Evolutionary conservation across 2,113 vertebrate genomes (phyloP).

Genomic region (Gnathonemus echidnorhynchus): DNA sequence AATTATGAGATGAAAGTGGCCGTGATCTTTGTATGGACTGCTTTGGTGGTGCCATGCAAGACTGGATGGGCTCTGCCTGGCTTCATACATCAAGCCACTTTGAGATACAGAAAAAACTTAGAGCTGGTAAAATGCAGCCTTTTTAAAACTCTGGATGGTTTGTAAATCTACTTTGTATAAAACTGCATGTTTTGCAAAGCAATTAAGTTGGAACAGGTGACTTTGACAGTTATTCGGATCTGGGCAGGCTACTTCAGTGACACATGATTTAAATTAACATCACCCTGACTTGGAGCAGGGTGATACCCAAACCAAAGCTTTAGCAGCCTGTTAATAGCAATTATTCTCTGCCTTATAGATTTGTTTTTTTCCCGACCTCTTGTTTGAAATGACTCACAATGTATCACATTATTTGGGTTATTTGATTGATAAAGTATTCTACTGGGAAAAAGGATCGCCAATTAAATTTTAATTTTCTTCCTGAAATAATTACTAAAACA

Average conservation of each 20-base stretch:
- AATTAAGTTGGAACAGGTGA: background rate
- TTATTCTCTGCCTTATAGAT: background rate
- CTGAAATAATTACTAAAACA: background rate
- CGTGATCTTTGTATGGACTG: constrained; percentile 75
- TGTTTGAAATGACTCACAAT: background rate
- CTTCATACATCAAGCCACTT: constrained; percentile 76
- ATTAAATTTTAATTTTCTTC: background rate
- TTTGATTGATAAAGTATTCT: background rate
- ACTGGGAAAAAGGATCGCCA: background rate
- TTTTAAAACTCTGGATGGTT: background rate
- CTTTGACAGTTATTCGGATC: background rate
- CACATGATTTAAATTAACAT: background rate
- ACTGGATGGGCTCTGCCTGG: constrained; percentile 73
- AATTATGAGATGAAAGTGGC: constrained; percentile 76
- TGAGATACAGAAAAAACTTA: constrained; percentile 70
- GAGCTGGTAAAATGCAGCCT: constrained; percentile 65
- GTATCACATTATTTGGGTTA: background rate
- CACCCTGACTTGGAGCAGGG: background rate
- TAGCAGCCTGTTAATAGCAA: background rate
- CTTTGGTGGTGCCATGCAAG: constrained; percentile 83
- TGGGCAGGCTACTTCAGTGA: background rate
- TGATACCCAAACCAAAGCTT: background rate
- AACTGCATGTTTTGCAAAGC: background rate
- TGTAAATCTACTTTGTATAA: background rate
- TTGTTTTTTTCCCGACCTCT: background rate